Conservation (phyloP, 2,797 vertebrate species). For the Macropus fuliginosus region DNA sequence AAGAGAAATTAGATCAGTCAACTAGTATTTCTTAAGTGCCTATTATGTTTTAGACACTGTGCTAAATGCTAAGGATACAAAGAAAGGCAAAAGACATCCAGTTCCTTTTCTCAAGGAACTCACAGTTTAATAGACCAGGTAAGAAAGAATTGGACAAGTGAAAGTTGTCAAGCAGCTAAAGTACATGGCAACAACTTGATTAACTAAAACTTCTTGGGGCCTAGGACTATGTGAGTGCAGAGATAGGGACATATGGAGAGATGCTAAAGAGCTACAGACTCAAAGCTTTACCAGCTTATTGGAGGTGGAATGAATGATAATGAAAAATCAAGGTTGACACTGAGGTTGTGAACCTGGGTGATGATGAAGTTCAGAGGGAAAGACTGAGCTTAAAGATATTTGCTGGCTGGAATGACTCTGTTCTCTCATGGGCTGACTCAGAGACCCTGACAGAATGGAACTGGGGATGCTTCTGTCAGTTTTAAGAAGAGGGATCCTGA, state of each 20-base stretch:
- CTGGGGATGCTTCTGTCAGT: not conserved
- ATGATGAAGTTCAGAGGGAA: not conserved
- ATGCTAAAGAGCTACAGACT: not conserved
- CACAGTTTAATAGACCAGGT: not conserved
- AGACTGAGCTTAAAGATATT: not conserved
- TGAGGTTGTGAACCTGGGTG: not conserved
- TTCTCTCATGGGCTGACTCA: not conserved
- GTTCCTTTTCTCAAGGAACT: not conserved
- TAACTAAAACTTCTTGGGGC: not conserved
- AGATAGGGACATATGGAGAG: not conserved
- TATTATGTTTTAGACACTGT: not conserved
- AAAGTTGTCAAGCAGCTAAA: not conserved
- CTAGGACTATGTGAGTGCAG: not conserved
- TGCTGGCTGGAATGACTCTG: not conserved
- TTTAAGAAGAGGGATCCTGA: not conserved
- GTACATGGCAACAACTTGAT: not conserved
- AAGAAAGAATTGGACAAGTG: not conserved
- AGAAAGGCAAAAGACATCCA: not conserved
- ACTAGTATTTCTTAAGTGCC: not conserved
- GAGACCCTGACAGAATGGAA: not conserved
- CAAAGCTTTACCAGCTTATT: not conserved
- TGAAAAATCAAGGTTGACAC: not conserved
- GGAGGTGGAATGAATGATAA: not conserved
- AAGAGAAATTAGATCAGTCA: not conserved
- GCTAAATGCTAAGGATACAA: not conserved